These are phyloP conservation scores for Coregonus suidteri DNA, from an alignment of 2,797 vertebrate species.

Conservation along the genomic window DNA sequence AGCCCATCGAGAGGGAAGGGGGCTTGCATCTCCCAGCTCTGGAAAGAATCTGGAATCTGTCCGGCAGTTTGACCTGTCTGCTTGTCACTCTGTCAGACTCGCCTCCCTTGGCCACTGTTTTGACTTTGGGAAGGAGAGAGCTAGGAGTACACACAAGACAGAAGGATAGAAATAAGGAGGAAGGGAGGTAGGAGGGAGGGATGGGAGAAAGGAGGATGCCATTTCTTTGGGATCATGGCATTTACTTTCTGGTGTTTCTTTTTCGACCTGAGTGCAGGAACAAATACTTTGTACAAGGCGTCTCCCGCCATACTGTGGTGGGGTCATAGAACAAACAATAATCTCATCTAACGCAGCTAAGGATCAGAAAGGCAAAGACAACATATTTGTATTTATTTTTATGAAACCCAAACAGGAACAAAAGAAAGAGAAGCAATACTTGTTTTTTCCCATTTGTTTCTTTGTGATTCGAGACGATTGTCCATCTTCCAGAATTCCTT, in stretches of 20 bases:
- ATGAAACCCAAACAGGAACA: conserved; percentile 62
- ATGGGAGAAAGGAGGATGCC: conserved; percentile 11
- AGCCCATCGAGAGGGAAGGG: conserved; percentile 45
- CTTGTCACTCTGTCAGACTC: conserved; percentile 44
- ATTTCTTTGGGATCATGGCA: conserved; percentile 43
- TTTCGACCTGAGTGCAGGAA: too few species aligned
- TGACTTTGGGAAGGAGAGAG: conserved; percentile 25
- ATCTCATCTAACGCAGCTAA: conserved; percentile 37
- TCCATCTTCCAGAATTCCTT: conserved; percentile 47
- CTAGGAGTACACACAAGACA: conserved; percentile 20
- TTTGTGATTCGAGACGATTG: conserved; percentile 45
- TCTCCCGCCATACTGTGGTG: conserved; percentile 45
- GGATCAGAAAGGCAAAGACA: conserved; percentile 42
- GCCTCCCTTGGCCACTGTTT: conserved; percentile 17
- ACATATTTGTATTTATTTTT: conserved; percentile 45
- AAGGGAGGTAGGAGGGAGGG: conserved; percentile 13
- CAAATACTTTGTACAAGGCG: too few species aligned
- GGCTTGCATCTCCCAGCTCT: conserved; percentile 43
- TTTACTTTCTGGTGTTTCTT: background rate
- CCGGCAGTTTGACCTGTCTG: conserved; percentile 44
- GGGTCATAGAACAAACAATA: conserved; percentile 1
- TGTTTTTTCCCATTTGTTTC: conserved; percentile 26
- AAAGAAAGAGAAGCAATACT: conserved; percentile 29
- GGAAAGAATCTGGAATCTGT: conserved; percentile 32
- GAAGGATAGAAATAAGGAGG: conserved; percentile 28